Evolutionary conservation across 2,888 invertebrate genomes (phyloP).

Genomic region (Asteroscopus sphinx): DNA sequence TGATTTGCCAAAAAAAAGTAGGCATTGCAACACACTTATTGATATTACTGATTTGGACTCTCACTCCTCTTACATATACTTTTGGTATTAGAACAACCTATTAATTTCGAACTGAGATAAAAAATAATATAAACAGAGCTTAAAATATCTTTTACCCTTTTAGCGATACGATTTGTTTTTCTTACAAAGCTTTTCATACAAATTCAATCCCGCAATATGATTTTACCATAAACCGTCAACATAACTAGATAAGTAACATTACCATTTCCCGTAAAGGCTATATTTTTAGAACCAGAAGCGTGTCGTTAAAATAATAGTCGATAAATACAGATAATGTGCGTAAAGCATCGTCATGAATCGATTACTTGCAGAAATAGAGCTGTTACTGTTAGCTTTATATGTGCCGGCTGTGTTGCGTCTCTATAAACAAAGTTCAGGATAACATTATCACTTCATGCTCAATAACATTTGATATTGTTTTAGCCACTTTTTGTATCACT

Average conservation of each 20-base stretch:
- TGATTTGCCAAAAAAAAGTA: too few species aligned
- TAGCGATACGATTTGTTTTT: not conserved
- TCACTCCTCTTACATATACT: not conserved
- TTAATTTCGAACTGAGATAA: not conserved
- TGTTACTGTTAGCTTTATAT: conserved; percentile 66
- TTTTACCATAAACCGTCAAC: conserved; percentile 13
- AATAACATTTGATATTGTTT: too few species aligned
- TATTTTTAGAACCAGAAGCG: conserved; percentile 39
- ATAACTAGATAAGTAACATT: conserved; percentile 19
- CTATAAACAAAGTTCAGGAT: not conserved
- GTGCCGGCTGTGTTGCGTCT: conserved; percentile 27
- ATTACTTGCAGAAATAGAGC: conserved; percentile 69
- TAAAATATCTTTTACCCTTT: not conserved
- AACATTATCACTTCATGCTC: too few species aligned
- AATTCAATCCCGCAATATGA: conserved; percentile 11
- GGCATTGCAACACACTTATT: too few species aligned
- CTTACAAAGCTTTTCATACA: conserved; percentile 3
- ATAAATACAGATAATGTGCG: conserved; percentile 74
- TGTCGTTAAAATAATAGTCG: conserved; percentile 66
- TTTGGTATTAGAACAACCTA: not conserved
- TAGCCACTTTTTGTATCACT: too few species aligned
- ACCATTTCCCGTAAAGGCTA: conserved; percentile 29
- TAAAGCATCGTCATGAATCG: conserved; percentile 72
- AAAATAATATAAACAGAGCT: not conserved
- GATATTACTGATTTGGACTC: not conserved